These are phyloP conservation scores for Ispidina lecontei DNA, from an alignment of 2,797 vertebrate species.

Conservation along the genomic window DNA sequence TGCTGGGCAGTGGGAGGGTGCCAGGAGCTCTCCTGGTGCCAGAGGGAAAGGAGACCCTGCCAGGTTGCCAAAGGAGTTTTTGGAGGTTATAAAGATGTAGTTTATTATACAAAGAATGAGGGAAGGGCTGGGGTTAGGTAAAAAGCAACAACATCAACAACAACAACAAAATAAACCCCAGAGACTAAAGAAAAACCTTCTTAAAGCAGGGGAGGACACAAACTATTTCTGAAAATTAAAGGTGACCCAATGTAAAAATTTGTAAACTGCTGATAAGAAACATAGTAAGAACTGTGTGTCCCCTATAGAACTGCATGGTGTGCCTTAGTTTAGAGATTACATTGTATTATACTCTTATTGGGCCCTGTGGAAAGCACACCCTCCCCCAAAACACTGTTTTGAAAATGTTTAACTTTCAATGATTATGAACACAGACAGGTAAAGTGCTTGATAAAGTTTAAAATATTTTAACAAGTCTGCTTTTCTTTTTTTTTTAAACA, in stretches of 20 bases:
- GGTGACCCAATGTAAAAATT: not conserved
- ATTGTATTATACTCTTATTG: not conserved
- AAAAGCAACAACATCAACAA: not conserved
- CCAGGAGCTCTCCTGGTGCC: not conserved
- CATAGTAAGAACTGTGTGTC: not conserved
- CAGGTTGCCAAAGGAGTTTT: not conserved
- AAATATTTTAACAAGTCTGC: not conserved
- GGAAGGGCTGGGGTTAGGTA: not conserved
- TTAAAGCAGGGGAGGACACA: not conserved
- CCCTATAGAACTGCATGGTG: not conserved
- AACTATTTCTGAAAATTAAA: not conserved
- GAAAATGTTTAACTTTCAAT: not conserved
- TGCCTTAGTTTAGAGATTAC: not conserved
- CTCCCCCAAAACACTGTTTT: not conserved
- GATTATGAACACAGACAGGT: not conserved
- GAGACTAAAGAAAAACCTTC: not conserved
- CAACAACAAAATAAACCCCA: not conserved
- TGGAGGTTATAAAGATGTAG: not conserved
- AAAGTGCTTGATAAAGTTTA: not conserved
- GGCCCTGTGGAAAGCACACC: not conserved
- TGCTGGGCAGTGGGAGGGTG: not conserved
- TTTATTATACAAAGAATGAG: not conserved
- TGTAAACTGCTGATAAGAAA: not conserved
- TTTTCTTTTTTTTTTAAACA: not conserved
- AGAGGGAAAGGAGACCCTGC: not conserved